Percentiles rank a stretch among this genome's conserved stretches.
Evolutionary conservation across 2,797 vertebrate genomes (phyloP).

Genomic region (Chaenodraco wilsoni): DNA sequence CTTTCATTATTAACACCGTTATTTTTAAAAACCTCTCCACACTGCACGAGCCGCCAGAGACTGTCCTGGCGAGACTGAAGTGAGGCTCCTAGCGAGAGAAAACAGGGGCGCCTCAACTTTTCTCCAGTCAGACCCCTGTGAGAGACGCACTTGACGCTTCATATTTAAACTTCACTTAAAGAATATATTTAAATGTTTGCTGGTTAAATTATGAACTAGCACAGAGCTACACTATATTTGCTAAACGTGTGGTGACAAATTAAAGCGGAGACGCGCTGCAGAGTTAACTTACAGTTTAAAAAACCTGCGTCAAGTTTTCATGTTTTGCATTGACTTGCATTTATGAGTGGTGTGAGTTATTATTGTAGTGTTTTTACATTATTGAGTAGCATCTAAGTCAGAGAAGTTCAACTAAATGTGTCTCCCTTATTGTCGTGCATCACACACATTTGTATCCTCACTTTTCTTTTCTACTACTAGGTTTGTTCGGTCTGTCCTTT

Average conservation of each 20-base stretch:
- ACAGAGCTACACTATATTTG: neutral
- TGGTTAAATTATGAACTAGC: accelerated
- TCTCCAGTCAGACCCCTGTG: neutral
- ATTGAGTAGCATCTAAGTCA: neutral
- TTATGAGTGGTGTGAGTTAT: conserved; percentile 1
- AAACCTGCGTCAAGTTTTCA: neutral
- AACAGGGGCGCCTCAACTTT: conserved; percentile 62
- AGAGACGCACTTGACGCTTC: conserved; percentile 18
- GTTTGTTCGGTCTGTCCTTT: conserved; percentile 1
- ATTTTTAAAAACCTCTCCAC: neutral
- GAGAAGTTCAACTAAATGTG: neutral
- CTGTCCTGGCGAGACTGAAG: conserved; percentile 7
- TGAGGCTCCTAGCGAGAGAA: conserved; percentile 17
- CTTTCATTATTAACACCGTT: neutral
- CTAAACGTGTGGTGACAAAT: neutral
- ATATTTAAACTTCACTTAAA: neutral
- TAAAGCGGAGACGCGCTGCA: neutral
- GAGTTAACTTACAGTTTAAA: neutral
- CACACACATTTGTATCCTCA: neutral
- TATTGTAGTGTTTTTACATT: too few relatives aligned
- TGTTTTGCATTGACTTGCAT: neutral
- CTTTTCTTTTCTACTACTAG: neutral
- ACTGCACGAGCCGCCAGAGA: conserved; percentile 15
- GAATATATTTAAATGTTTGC: too few relatives aligned
- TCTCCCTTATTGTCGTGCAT: neutral